Evolutionary conservation across 2,888 invertebrate species (phyloP), one percentile per base, ranked within the genome.

Genomic region (Drosophila imparisetae): DNA sequence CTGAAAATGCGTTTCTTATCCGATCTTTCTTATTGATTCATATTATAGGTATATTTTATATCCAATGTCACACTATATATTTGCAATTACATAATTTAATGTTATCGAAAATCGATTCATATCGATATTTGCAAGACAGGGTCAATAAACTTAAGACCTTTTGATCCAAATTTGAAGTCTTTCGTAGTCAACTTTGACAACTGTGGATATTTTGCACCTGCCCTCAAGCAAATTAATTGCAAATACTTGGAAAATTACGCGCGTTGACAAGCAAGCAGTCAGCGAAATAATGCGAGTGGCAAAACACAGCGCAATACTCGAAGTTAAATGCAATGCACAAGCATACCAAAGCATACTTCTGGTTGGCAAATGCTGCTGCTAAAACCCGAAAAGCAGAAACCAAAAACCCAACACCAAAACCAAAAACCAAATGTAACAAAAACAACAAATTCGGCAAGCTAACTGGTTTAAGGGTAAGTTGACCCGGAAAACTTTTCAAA

Each of bases 291-390:
- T 62, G 66, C 62, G 69, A 74, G 66, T 67, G 66, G 59, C 45
- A 68, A 67, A 66, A 49, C 65, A 45, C 61, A 75, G 49, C 58
- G 29, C 15, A 42, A 59, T 45, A 60, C 57, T 65, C 32, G 55
- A 68, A 82, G 77, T 82, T 66, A 72, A 79, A 82, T 77, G 68
- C 34, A 66, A 63, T n/a, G 58, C 53, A 59, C 64, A 60, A 50
- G 59, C 71, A 63, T 70, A 59, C 36, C 38, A 60, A 81, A 72
- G 45, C 45, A 21, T 72, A 60, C 13, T 36, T 27, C 11, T 54
- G n/a, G 63, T 81, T 77, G 32, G 13, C 1, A 29, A 67, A 67
- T 66, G 52, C 64, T n/a, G 66, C 52, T 24, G 8, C 34, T 4
- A 2, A 15, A 53, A 50, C 1, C 18, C 55, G 29, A 57, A 55